phyloP scores from a whole-genome alignment of 2,113 vertebrate species.

The Austrofundulus limnaeus region DNA sequence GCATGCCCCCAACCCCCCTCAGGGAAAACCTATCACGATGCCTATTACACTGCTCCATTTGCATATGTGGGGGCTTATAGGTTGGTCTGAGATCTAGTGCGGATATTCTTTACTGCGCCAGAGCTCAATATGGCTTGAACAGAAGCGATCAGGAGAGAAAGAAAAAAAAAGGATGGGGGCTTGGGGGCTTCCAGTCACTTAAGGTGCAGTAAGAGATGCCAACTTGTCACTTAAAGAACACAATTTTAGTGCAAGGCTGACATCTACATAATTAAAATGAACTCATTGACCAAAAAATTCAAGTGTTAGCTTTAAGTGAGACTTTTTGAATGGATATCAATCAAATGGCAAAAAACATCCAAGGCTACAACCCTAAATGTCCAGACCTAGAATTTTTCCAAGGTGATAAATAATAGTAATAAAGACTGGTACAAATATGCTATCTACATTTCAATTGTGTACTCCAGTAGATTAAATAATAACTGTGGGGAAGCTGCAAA shows the following conservation, averaged over 20 bases:
- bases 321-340: neutral
- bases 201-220: slow-evolving; percentile 32
- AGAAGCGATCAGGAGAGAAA: slow-evolving; percentile 48
- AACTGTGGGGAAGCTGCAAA: too few species aligned
- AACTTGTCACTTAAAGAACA: slow-evolving; percentile 63
- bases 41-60: slow-evolving; percentile 80
- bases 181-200: slow-evolving; percentile 43
- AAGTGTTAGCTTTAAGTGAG: too few species aligned
- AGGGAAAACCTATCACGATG: slow-evolving; percentile 71
- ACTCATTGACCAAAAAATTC: too few species aligned
- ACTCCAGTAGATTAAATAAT: too few species aligned
- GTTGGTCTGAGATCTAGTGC: slow-evolving; percentile 65
- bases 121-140: slow-evolving; percentile 52
- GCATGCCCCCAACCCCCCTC: slow-evolving; percentile 61
- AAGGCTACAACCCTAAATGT: too few species aligned
- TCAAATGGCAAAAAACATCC: too few species aligned
- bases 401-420: too few species aligned
- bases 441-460: too few species aligned
- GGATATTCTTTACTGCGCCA: slow-evolving; percentile 67
- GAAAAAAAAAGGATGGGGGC: too few species aligned
- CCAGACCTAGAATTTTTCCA: too few species aligned
- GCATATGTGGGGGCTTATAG: slow-evolving; percentile 77
- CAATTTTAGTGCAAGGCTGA: slow-evolving; percentile 41
- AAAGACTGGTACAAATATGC: too few species aligned
- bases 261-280: too few species aligned